phyloP scores from a whole-genome alignment of 2,113 vertebrate genomes.

The Ciconia boyciana region DNA sequence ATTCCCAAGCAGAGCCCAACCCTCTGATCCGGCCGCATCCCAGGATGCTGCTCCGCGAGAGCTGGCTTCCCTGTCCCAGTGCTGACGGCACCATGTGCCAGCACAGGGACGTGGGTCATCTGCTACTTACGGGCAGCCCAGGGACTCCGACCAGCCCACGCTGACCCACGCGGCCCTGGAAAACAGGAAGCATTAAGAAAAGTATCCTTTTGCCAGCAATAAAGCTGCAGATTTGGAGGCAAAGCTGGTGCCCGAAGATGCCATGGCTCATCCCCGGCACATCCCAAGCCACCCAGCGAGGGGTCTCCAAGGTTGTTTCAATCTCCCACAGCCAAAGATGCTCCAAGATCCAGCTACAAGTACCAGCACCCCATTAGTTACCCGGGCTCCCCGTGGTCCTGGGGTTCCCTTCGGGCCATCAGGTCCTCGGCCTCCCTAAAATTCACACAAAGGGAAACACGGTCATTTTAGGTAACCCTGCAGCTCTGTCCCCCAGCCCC shows the following conservation, averaged over 20 bases:
- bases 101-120: neutral
- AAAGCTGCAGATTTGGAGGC: neutral
- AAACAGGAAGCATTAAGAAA: neutral
- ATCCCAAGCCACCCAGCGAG: neutral
- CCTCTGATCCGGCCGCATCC: neutral
- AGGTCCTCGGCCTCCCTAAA: constrained; percentile 81
- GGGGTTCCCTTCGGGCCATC: constrained; percentile 74
- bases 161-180: constrained; percentile 81
- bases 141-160: constrained; percentile 79
- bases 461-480: neutral
- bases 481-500: no score
- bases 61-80: accelerated
- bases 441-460: neutral
- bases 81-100: accelerated
- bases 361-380: constrained; percentile 2
- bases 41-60: neutral
- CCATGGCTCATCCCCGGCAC: neutral
- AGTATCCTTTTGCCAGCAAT: neutral
- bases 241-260: neutral
- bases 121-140: constrained; percentile 76
- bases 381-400: constrained; percentile 80
- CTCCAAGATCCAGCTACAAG: neutral
- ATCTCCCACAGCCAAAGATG: neutral
- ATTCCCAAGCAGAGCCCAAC: neutral
- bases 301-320: neutral